Percentiles rank a stretch among this genome's conserved stretches.
Evolutionary conservation across 2,888 invertebrate genomes (phyloP).

Genomic region (Neoscelio sp.): DNA sequence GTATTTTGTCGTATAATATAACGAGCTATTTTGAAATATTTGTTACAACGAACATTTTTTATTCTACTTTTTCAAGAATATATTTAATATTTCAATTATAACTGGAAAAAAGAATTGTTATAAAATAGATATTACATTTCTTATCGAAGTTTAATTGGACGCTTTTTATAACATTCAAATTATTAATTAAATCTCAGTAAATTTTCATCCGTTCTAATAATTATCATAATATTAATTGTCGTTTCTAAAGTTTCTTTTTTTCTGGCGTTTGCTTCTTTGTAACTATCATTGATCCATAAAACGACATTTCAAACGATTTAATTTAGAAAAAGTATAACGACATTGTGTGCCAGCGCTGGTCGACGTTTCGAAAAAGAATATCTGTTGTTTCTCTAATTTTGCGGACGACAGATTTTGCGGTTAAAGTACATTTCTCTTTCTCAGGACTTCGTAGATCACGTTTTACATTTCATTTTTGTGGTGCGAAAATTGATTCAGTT

Average conservation of each 20-base stretch:
- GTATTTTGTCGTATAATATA: too few relatives aligned
- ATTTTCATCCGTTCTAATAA: constrained; percentile 38
- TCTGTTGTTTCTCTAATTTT: constrained; percentile 40
- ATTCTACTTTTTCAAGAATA: not conserved
- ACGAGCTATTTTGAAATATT: not conserved
- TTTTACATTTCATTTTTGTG: constrained; percentile 39
- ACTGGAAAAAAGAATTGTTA: too few relatives aligned
- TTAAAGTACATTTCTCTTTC: constrained; percentile 34
- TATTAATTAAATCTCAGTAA: too few relatives aligned
- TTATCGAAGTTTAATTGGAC: not conserved
- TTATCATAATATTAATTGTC: constrained; percentile 20
- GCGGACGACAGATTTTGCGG: constrained; percentile 51
- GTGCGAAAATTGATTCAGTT: constrained; percentile 12
- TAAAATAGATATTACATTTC: too few relatives aligned
- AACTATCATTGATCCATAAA: constrained; percentile 31
- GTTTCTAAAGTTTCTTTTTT: constrained; percentile 19
- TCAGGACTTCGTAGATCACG: constrained; percentile 31
- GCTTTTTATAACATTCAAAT: constrained; percentile 6
- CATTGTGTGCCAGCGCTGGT: not conserved
- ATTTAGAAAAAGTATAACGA: constrained; percentile 34
- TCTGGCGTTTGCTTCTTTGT: constrained; percentile 5
- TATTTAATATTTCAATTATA: too few relatives aligned
- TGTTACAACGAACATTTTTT: not conserved
- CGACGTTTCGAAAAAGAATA: constrained; percentile 14
- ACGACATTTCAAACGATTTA: constrained; percentile 28